Base-by-base conservation (phyloP, 2,797 vertebrate genomes). In the Lutjanus argentimaculatus region DNA sequence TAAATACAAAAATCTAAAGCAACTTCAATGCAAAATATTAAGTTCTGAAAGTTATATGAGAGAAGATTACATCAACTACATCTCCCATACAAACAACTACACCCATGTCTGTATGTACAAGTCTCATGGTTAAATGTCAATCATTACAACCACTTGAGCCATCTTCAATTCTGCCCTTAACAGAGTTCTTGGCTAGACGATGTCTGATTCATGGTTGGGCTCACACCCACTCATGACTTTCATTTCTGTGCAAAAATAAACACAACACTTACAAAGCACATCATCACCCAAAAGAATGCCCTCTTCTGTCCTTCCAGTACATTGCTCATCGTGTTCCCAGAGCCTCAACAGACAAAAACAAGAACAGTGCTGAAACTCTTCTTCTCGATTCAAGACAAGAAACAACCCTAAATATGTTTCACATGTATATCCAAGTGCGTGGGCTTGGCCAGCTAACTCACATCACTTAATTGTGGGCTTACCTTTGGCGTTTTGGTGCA, bases 401-500 rank as follows among this genome's bases (percentile, higher is more conserved):
- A n/a, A 56, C 13, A 53, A 43, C 16, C 30, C 46, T 51, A 67
- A 48, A 19, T 49, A 55, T 48, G 19, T 55, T 73, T 51, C 14
- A 76, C 8, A 57, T 55, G 10, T 51, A 25, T 58, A 59, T 45
- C 1, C 1, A 72, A 49, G n/a, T n/a, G 52, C 0, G 7, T n/a
- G 0, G 22, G 40, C 58, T 7, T 17, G 40, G 7, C 0, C 63
- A 70, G 55, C 16, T 36, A 16, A 22, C 30, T 56, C 4, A 49
- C 7, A 67, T 9, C 4, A 67, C 25, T 0, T 11, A 17, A 65
- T 2, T 63, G 46, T 36, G 1, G 46, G 2, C 80, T 92, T 94
- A 96, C 96, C 95, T 96, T 96, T 72, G 96, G 96, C 0, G 89
- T 91, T 88, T 94, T 96, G 43, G 95, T 93, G 78, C 90, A 94